Conservation (phyloP, 2,113 vertebrate species). For the Rutilus rutilus region DNA sequence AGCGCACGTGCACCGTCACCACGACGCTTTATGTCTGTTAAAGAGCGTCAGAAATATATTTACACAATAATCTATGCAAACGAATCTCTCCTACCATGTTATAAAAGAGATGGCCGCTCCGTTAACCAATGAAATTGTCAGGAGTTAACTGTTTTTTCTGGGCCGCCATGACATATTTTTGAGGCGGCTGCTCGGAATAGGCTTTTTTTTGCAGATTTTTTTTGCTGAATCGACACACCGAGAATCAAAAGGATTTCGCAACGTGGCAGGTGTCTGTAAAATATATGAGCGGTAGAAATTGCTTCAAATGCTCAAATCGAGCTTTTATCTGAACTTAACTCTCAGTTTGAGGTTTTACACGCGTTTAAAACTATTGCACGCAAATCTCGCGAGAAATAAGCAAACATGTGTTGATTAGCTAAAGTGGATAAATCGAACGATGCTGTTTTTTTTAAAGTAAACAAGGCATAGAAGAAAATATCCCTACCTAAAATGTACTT, state of each 20-base stretch:
- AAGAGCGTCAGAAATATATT: not conserved
- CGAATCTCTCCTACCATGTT: slow-evolving; percentile 24
- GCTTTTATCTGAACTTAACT: not conserved
- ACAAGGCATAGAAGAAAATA: not conserved
- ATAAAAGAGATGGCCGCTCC: slow-evolving; percentile 44
- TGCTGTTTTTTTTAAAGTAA: not conserved
- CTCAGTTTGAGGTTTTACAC: not conserved
- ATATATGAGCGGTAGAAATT: not conserved
- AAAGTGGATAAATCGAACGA: not conserved
- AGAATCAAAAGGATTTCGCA: slow-evolving; percentile 27
- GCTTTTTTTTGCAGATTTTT: slow-evolving; percentile 19
- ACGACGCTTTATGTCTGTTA: not conserved
- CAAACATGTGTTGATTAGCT: not conserved
- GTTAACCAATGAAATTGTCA: slow-evolving; percentile 52
- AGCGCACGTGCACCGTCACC: slow-evolving; percentile 10
- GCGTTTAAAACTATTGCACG: slow-evolving; percentile 18
- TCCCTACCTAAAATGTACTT: not conserved
- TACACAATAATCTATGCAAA: not conserved
- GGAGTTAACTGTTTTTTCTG: slow-evolving; percentile 34
- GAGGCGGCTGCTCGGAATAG: slow-evolving; percentile 39
- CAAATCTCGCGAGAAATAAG: slow-evolving; percentile 26
- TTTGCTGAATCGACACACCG: slow-evolving; percentile 33
- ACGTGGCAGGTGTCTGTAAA: slow-evolving; percentile 18
- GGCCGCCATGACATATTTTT: slow-evolving; percentile 56
- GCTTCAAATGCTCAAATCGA: not conserved